These are phyloP conservation scores for Pseudonaja textilis DNA, from an alignment of 2,113 vertebrate species.

Conservation along the genomic window DNA sequence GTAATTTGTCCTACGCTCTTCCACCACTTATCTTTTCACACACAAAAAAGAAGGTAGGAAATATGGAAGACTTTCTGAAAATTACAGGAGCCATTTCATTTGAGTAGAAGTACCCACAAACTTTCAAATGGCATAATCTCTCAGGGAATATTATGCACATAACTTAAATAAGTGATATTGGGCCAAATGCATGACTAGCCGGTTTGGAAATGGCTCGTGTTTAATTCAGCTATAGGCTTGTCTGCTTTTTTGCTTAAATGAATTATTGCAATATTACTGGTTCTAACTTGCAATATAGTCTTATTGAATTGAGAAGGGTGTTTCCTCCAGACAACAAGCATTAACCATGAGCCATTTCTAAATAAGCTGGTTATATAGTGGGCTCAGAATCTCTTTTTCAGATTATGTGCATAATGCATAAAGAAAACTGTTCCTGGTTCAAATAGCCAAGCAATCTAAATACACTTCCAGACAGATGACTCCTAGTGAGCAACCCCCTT, in stretches of 20 bases:
- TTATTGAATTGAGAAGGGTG: not conserved
- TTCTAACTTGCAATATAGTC: not conserved
- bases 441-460: not conserved
- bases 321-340: not conserved
- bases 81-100: not conserved
- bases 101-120: not conserved
- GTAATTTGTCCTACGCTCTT: not conserved
- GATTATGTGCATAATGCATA: not conserved
- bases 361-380: not conserved
- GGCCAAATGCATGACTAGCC: not conserved
- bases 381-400: not conserved
- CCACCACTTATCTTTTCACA: not conserved
- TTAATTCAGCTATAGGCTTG: not conserved
- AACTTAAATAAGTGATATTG: not conserved
- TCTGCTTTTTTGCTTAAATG: slow-evolving; percentile 6
- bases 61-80: not conserved
- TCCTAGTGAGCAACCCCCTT: not conserved
- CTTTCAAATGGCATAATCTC: not conserved
- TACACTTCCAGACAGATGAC: not conserved
- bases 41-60: not conserved
- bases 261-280: not conserved
- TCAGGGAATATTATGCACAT: not conserved
- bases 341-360: not conserved
- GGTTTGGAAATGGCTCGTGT: not conserved
- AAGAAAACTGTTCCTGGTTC: not conserved